Evolutionary conservation across 2,888 invertebrate species (phyloP).

Genomic region (Platycnemis pennipes): DNA sequence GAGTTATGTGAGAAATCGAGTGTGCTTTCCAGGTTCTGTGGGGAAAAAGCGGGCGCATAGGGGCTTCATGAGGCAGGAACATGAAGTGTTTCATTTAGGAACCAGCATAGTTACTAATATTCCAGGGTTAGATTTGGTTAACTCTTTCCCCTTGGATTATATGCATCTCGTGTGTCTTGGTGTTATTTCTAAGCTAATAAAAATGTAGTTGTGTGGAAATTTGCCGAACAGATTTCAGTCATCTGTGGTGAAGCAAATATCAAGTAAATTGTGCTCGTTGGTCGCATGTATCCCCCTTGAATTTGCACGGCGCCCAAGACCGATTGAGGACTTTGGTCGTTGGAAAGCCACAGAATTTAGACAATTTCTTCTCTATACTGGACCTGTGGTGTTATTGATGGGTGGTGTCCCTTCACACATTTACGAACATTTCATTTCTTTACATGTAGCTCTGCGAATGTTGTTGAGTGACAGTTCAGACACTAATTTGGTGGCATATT

Average conservation of each 20-base stretch:
- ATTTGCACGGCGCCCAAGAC: no score
- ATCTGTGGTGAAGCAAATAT: background rate
- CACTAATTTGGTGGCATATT: no score
- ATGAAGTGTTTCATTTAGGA: background rate
- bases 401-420: no score
- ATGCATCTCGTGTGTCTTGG: background rate
- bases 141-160: background rate
- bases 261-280: background rate
- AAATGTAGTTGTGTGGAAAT: background rate
- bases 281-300: background rate
- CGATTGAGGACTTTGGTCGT: no score
- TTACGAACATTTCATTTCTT: no score
- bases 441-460: no score
- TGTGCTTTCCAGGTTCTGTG: background rate
- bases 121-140: background rate
- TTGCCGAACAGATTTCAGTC: background rate
- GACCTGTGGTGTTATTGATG: no score
- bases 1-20: background rate
- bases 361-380: no score
- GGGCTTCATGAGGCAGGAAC: background rate
- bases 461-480: no score
- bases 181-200: background rate
- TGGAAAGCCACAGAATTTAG: no score
- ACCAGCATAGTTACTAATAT: background rate
- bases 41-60: background rate